A percentile compares a stretch with the other conserved stretches of the same genome.
phyloP scores from a whole-genome alignment of 2,797 vertebrate genomes.

The Buphagus erythrorhynchus region DNA sequence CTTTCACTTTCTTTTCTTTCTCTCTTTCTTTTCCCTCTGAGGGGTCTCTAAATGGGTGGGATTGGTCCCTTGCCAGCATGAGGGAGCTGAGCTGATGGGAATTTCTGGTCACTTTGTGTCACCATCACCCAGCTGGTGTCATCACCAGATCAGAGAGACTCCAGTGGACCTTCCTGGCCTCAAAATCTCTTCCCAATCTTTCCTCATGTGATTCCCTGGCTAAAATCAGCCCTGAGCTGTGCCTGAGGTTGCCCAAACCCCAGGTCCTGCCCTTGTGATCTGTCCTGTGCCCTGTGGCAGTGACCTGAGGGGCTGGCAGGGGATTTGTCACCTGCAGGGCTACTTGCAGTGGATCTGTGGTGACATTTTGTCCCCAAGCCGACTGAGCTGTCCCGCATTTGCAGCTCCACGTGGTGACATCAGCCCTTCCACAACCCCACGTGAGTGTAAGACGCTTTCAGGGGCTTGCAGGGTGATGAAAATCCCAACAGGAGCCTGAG shows the following conservation, averaged over 20 bases:
- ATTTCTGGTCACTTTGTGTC: neutral
- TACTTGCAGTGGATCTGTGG: rapidly evolving
- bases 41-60: neutral
- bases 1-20: neutral
- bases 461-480: neutral
- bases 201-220: too few relatives aligned
- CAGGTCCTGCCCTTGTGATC: neutral
- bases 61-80: neutral
- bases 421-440: neutral
- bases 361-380: rapidly evolving
- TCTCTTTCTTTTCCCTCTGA: neutral
- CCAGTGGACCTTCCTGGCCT: neutral
- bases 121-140: neutral
- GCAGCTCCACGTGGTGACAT: neutral
- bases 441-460: rapidly evolving
- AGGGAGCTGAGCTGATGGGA: neutral
- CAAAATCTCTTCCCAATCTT: neutral
- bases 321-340: neutral
- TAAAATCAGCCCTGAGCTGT: neutral
- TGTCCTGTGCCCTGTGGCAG: rapidly evolving
- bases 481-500: neutral
- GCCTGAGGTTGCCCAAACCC: neutral
- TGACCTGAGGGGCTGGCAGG: neutral
- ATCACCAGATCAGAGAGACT: neutral
- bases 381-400: neutral